Conservation (phyloP, 2,113 vertebrate genomes). For the Heterochromis multidens region DNA sequence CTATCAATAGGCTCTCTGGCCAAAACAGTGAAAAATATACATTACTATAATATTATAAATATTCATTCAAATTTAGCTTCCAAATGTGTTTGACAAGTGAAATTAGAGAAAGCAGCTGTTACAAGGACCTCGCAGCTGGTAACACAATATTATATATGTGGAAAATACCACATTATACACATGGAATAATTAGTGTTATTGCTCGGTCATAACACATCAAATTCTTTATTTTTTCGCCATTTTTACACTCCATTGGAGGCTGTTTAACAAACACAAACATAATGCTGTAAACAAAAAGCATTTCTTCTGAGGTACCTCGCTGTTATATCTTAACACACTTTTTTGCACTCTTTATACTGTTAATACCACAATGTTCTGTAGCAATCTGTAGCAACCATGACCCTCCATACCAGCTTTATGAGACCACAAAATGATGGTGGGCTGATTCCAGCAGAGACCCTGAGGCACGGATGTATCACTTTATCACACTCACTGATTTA, state of each 20-base stretch:
- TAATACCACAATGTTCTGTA: neutral
- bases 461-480: neutral
- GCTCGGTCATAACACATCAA: conserved; percentile 21
- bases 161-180: neutral
- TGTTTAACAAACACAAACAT: conserved; percentile 45
- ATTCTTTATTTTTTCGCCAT: conserved; percentile 60
- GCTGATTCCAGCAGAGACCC: neutral
- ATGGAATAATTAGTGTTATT: neutral
- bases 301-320: conserved; percentile 4
- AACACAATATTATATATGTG: neutral
- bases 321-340: neutral
- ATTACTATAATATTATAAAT: too few species aligned
- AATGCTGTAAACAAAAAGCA: conserved; percentile 46
- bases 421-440: neutral
- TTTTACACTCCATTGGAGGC: conserved; percentile 49
- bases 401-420: neutral
- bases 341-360: neutral
- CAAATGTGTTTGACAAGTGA: too few species aligned
- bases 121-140: neutral
- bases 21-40: too few species aligned
- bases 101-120: too few species aligned
- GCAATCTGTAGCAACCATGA: neutral
- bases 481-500: neutral
- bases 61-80: too few species aligned
- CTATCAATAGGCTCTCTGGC: too few species aligned